Base-by-base conservation (phyloP, 2,113 vertebrate species). In the Oncorhynchus keta region DNA sequence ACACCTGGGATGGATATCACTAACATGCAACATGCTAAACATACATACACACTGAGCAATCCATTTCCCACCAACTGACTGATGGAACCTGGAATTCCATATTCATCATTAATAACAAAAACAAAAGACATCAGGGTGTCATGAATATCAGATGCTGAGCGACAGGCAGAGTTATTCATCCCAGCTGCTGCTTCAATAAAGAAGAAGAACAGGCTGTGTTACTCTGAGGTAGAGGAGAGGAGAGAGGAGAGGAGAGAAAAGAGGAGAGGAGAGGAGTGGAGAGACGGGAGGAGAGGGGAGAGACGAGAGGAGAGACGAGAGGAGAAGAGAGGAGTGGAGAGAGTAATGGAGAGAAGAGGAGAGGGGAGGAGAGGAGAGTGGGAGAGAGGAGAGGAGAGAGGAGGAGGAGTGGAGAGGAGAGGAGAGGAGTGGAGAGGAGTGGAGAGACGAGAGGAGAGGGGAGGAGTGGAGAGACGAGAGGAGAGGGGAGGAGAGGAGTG, bases 201-300 rank as follows among this genome's bases (percentile, higher is more conserved):
- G 73, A 74, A 81, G 72, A 79, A 87, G 87, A 90, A 85, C 78
- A 87, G 84, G 85, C 85, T 85, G 88, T 86, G 35, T 39, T 90
- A 93, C 35, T 7, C 35, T 39, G 35, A 39, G 35, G 35, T 1
- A 8, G 35, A 39, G 35, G 35, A 39, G 35, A 39, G 35, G 0
- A 0, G 32, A 32, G 32, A 28, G 28, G 3, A 3, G 32, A 5
- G 1, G 32, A 32, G 32, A 32, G 1, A 5, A 4, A 4, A 32
- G 30, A 5, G 30, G 30, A 32, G 30, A 0, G 30, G 30, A 32
- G 30, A 32, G 32, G 1, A 5, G 4, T 5, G 32, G 5, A 5
- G 32, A 32, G 32, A 0, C 0, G 30, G 0, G 30, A 32, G 4
- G 26, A 26, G 26, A 26, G 26, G 1, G 0, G 26, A 26, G 24